Evolutionary conservation across 2,888 invertebrate genomes (phyloP).

Genomic region (Lepetodrilus schrolli): DNA sequence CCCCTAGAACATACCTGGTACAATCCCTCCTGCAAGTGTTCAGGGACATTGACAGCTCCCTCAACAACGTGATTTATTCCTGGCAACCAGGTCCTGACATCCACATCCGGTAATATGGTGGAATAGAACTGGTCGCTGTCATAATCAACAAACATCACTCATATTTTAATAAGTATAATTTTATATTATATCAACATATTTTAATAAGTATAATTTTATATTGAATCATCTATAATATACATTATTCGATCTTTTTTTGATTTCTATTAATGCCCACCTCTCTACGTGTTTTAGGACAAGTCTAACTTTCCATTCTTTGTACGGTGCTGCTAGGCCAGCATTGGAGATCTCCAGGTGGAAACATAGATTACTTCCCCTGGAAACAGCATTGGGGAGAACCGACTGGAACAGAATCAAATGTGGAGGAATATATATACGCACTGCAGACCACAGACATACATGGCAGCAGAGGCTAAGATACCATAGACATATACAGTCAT

Average conservation of each 20-base stretch:
- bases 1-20: constrained; percentile 28
- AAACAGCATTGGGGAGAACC: constrained; percentile 16
- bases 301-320: constrained; percentile 25
- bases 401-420: constrained; percentile 9
- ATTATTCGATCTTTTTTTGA: too few relatives aligned
- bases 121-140: constrained; percentile 31
- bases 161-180: neutral
- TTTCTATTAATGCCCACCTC: too few relatives aligned
- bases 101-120: constrained; percentile 18
- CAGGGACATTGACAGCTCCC: neutral
- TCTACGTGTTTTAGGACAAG: constrained; percentile 25
- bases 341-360: constrained; percentile 29
- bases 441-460: too few relatives aligned
- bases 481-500: too few relatives aligned
- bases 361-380: constrained; percentile 24
- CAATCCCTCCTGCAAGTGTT: neutral
- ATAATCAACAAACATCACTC: too few relatives aligned
- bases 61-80: neutral
- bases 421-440: too few relatives aligned
- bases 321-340: constrained; percentile 32
- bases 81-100: constrained; percentile 39
- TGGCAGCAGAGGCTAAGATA: too few relatives aligned
- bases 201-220: too few relatives aligned
- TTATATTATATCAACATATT: too few relatives aligned
- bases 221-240: too few relatives aligned